Base-by-base conservation (phyloP, 92 coral and sea anemone genomes). In the Parazoanthus swiftii region DNA sequence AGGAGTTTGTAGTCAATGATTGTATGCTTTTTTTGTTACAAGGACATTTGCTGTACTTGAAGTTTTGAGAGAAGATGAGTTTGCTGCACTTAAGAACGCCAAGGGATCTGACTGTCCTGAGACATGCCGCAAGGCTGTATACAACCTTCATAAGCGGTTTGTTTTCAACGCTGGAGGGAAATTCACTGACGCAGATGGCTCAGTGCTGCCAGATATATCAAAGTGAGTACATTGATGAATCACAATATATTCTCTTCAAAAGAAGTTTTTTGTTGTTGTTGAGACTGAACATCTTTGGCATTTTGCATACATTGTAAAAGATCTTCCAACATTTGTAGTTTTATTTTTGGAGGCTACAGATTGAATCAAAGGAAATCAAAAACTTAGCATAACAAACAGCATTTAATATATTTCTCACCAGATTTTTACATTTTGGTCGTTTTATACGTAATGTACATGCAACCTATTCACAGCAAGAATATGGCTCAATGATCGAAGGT, bases 21-120 rank as follows among this genome's bases (percentile, higher is more conserved):
- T 37, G 39, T 4, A 11, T 25, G 20, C 21, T 74, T 8, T 26
- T 80, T 50, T 42, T 72, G 43, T 80, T 77, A n/a, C 35, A n/a
- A 97, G 99, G 82, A 86, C 94, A 37, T 93, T 97, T 89, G 99
- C 98, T 59, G 97, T 97, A 8, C 89, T 97, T 36, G 95, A 97
- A 85, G 97, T 95, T 74, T 74, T 92, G 20, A 63, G 99, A 90
- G 96, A 91, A 46, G 98, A 97, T 48, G 99, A 97, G 58, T 97
- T 97, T 82, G 91, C 98, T 13, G 98, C 99, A 6, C 94, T 97
- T 10, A 97, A 97, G 88, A 97, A 97, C 86, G 93, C 91, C 54
- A 88, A 89, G 36, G 98, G 98, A 1, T 81, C 96, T 58, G 98
- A 97, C 90, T 92, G 94, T 29, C 98, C 99, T 16, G 96, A 92